Evolutionary conservation across 1,140 invertebrate species (phyloP), one percentile per base, ranked within the genome.

Genomic region (Goniozus legneri): DNA sequence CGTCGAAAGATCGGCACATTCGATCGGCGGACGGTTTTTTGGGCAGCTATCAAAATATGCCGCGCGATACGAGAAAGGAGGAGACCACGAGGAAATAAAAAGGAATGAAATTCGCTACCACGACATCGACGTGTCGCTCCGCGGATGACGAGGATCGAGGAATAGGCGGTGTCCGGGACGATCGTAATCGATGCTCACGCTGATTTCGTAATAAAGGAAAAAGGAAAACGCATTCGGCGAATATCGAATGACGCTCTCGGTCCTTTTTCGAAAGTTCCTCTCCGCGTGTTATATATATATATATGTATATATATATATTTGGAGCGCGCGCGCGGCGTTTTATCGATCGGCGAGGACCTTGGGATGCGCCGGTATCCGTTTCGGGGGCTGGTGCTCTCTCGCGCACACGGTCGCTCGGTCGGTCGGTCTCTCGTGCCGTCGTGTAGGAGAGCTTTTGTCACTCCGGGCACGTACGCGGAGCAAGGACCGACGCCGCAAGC

Each of bases 401-500:
- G 62, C 66, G 67, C 62, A 59, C 57, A 67, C 63, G 62, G 56
- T 60, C 57, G 56, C 56, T 65, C 62, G 62, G 55, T 60, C 48
- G 56, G 61, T 64, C 62, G 64, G 60, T 62, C 63, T 69, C 60
- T 60, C 61, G 53, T 56, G n/a, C n/a, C n/a, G n/a, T n/a, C n/a
- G n/a, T n/a, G n/a, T n/a, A n/a, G n/a, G 62, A 47, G 50, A 68
- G 72, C 61, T 67, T 72, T 75, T 76, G 64, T 65, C 67, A 75
- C 68, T 67, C 73, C 50, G 61, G 71, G 67, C 73, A 76, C 73
- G 73, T 76, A 72, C 72, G 62, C 65, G 61, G 73, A 70, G 73
- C 72, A 75, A 75, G 69, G 71, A 76, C 73, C 73, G 57, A 60
- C 47, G 73, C 71, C 70, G 70, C 72, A 76, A 76, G 72, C 71